A percentile compares a stretch with the other conserved stretches of the same genome.
phyloP scores from a whole-genome alignment of 1,140 invertebrate genomes.

The Lordiphosa collinella region DNA sequence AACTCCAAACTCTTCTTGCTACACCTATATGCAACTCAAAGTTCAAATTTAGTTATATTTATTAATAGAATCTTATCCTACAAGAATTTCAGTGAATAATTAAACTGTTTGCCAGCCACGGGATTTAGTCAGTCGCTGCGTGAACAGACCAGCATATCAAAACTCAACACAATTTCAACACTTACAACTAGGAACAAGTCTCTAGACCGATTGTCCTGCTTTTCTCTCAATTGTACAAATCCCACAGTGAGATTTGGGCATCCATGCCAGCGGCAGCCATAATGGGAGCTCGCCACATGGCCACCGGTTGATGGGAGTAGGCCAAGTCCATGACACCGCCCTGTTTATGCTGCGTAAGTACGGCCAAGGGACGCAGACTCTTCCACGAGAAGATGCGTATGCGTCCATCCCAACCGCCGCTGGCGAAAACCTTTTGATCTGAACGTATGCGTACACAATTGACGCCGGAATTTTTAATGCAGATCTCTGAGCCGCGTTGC shows the following conservation, averaged over 20 bases:
- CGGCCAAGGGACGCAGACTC: constrained; percentile 86
- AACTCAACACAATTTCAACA: constrained; percentile 20
- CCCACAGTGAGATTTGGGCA: constrained; percentile 87
- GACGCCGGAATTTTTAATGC: constrained; percentile 86
- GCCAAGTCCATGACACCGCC: constrained; percentile 85
- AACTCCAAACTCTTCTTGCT: too few species aligned
- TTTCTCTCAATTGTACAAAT: constrained; percentile 84
- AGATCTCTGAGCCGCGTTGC: constrained; percentile 82
- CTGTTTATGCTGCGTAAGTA: constrained; percentile 85
- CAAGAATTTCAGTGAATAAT: neutral
- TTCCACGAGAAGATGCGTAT: constrained; percentile 90
- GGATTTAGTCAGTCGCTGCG: constrained; percentile 23
- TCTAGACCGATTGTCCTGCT: neutral
- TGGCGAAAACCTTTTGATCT: constrained; percentile 88
- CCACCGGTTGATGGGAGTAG: constrained; percentile 83
- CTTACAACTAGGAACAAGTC: constrained; percentile 8
- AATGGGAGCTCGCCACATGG: constrained; percentile 85
- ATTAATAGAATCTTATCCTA: neutral
- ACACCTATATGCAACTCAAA: constrained; percentile 1
- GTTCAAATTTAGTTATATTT: neutral
- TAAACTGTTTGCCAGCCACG: constrained; percentile 6
- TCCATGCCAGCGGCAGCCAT: constrained; percentile 87
- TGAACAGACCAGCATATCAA: neutral
- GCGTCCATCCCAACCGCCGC: constrained; percentile 88
- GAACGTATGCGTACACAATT: constrained; percentile 85